phyloP scores from a whole-genome alignment of 2,888 invertebrate genomes.

The Alentia gelatinosa region DNA sequence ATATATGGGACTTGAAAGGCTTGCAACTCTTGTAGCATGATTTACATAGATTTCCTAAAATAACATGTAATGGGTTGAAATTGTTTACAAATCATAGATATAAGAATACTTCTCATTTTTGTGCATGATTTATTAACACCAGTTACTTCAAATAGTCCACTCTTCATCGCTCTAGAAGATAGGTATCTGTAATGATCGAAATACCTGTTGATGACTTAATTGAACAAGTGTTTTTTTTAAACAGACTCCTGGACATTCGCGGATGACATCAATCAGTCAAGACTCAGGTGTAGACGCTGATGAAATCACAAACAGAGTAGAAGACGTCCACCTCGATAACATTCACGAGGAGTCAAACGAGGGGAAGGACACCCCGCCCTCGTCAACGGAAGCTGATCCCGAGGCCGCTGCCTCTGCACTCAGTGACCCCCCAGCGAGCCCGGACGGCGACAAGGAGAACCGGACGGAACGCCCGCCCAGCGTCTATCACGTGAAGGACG shows the following conservation, averaged over 20 bases:
- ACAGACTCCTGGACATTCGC: not conserved
- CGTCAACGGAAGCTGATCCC: not conserved
- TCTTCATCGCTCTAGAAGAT: too few relatives aligned
- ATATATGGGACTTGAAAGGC: not conserved
- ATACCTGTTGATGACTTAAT: not conserved
- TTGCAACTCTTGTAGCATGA: too few relatives aligned
- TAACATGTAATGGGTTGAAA: not conserved
- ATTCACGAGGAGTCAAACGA: not conserved
- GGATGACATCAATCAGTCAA: conserved; percentile 17
- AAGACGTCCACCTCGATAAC: not conserved
- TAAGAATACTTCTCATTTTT: not conserved
- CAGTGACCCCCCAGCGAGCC: not conserved
- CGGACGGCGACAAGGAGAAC: conserved; percentile 29
- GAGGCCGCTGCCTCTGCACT: not conserved
- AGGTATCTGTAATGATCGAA: not conserved
- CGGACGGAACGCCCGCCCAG: not conserved
- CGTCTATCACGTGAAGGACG: conserved; percentile 2
- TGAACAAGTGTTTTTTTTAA: not conserved
- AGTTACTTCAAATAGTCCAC: too few relatives aligned
- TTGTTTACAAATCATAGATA: not conserved
- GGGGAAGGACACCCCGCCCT: not conserved
- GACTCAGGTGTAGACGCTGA: conserved; percentile 10
- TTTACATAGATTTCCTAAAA: not conserved
- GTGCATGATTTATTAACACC: too few relatives aligned
- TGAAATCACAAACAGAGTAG: not conserved